Base-by-base conservation (phyloP, 2,113 vertebrate genomes). In the Etia nguti region DNA sequence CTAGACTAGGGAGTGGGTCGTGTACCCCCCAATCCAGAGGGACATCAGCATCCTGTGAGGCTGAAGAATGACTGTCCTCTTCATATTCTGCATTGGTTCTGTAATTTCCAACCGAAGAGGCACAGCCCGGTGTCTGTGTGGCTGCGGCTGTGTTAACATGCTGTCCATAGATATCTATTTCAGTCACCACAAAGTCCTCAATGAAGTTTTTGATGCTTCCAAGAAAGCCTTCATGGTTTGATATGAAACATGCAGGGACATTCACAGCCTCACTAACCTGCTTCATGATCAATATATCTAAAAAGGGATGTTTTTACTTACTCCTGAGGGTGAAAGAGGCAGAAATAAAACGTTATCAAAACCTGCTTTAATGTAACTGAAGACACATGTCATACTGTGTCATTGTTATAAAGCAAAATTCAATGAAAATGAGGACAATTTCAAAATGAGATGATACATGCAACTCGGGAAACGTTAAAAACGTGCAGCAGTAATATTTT, bases 181-280 rank as follows among this genome's bases (percentile, higher is more conserved):
- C 98, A 3, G 92, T 97, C 90, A 99, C 98, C 7, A 98, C 87
- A 90, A 99, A 99, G 95, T 99, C 98, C 65, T 86, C 87, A n/a
- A 97, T 96, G 0, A 93, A 96, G 83, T 93, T 97, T 96, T 99
- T 99, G 88, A 99, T 97, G 3, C 92, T 97, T 12, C 98, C 98
- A 4, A 83, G 50, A 92, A 99, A 99, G 41, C 98, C 98, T 26
- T 91, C 50, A 54, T 99, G 98, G 54, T 92, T 91, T 8, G 94
- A 97, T 52, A 98, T 73, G 86, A 97, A 97, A 88, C 90, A 95
- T 2, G 50, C 48, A 50, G 96, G 92, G 79, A 90, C 79, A 80
- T 31, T 94, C 50, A 56, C 81, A 60, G 36, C 70, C 73, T 59
- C 90, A 15, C 62, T 48, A 26, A 91, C 86, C 86, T 94, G 90